Conservation (phyloP, 2,888 invertebrate genomes). For the Antheraea yamamai region DNA sequence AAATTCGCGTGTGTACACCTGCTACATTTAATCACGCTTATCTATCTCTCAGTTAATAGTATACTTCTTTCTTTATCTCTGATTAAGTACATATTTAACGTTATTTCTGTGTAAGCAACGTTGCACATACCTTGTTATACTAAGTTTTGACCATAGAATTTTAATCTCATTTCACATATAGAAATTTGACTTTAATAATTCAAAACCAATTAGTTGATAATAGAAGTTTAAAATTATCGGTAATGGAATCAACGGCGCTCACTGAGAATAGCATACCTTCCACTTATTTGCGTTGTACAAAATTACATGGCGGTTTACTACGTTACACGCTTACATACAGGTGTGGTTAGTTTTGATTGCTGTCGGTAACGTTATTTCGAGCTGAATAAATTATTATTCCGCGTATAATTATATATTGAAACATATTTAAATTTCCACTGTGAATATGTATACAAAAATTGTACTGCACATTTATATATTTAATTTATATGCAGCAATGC, state of each 20-base stretch:
- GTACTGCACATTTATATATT: too few species aligned
- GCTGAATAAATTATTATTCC: slow-evolving; percentile 32
- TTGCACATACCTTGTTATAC: too few species aligned
- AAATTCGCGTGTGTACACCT: too few species aligned
- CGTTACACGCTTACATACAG: slow-evolving; percentile 25
- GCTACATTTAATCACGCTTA: too few species aligned
- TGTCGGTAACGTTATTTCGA: slow-evolving; percentile 30
- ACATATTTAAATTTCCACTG: neutral
- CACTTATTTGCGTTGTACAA: slow-evolving; percentile 39
- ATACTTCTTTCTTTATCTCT: too few species aligned
- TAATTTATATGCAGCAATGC: neutral
- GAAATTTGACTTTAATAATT: too few species aligned
- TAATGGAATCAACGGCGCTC: slow-evolving; percentile 16
- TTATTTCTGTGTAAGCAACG: too few species aligned
- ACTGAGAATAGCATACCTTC: slow-evolving; percentile 29
- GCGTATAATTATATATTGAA: neutral
- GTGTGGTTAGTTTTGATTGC: slow-evolving; percentile 25
- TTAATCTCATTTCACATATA: too few species aligned
- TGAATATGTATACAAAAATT: neutral
- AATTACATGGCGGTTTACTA: slow-evolving; percentile 34
- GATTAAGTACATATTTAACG: too few species aligned
- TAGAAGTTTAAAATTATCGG: neutral
- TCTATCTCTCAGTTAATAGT: too few species aligned
- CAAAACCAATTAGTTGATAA: neutral
- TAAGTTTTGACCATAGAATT: too few species aligned